These are phyloP conservation scores for Macquaria ambigua DNA, from an alignment of 2,113 vertebrate species.

Conservation along the genomic window DNA sequence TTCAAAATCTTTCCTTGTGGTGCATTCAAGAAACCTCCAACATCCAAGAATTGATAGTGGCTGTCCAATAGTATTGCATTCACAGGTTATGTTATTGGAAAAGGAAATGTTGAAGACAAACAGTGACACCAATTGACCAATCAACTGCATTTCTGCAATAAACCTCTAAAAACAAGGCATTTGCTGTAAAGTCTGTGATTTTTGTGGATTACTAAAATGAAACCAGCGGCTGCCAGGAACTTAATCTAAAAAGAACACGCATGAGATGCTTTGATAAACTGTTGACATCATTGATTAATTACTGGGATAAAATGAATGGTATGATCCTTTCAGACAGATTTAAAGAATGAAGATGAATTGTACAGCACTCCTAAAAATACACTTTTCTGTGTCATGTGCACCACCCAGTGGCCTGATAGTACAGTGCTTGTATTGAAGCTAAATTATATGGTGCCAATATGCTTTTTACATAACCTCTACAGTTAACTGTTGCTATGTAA, in stretches of 20 bases:
- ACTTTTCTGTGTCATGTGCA: neutral
- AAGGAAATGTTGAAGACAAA: neutral
- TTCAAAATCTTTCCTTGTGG: neutral
- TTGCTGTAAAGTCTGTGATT: neutral
- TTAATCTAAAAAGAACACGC: neutral
- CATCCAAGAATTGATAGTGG: rapidly evolving
- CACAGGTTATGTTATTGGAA: neutral
- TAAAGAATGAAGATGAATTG: neutral
- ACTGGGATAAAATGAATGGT: neutral
- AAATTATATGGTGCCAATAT: neutral
- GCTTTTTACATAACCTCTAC: slow-evolving; percentile 10
- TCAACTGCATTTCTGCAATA: neutral
- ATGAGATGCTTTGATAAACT: neutral
- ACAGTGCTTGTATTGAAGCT: neutral
- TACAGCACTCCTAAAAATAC: neutral
- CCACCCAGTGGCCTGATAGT: slow-evolving; percentile 38
- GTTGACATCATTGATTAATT: neutral
- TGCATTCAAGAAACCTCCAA: neutral
- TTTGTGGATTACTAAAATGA: neutral
- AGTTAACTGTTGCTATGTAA: slow-evolving; percentile 3
- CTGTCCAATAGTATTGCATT: neutral
- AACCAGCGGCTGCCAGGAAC: neutral
- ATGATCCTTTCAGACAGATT: neutral
- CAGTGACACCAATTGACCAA: neutral
- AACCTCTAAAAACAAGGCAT: neutral